These are phyloP conservation scores for Drosophila recens DNA, from an alignment of 2,888 invertebrate genomes.

Conservation along the genomic window DNA sequence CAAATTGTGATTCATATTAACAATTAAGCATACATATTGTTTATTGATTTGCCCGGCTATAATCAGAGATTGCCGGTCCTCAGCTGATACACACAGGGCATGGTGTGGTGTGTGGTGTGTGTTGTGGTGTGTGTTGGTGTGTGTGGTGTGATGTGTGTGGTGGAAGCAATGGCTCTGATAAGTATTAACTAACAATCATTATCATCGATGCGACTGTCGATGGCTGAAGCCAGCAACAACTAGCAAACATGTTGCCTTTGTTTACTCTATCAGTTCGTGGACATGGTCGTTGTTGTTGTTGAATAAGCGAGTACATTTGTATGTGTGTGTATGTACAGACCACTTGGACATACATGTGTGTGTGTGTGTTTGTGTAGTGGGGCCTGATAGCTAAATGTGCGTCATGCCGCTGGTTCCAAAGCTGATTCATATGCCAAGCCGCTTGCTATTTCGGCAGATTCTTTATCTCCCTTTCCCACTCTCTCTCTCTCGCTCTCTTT, in stretches of 20 bases:
- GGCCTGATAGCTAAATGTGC: constrained; percentile 47
- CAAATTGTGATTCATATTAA: constrained; percentile 22
- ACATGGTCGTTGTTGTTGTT: constrained; percentile 22
- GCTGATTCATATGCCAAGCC: constrained; percentile 32
- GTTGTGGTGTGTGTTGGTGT: neutral
- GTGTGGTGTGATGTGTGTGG: neutral
- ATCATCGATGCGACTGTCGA: constrained; percentile 51
- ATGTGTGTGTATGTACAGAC: neutral
- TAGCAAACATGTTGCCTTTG: constrained; percentile 52
- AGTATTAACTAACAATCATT: constrained; percentile 57
- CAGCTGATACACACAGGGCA: constrained; percentile 39
- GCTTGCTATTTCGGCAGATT: constrained; percentile 21
- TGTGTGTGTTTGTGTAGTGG: constrained; percentile 1
- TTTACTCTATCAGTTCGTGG: constrained; percentile 42
- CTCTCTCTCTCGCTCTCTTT: too few relatives aligned
- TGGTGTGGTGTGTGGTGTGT: neutral
- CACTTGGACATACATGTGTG: constrained; percentile 4
- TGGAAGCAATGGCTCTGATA: constrained; percentile 38
- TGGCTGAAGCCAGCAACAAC: constrained; percentile 29
- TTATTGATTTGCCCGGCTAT: constrained; percentile 34
- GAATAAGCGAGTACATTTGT: constrained; percentile 5
- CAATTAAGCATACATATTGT: constrained; percentile 12
- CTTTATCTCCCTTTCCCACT: neutral
- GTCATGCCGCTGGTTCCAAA: constrained; percentile 37
- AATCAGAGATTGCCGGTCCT: constrained; percentile 49